phyloP scores from a whole-genome alignment of 2,113 vertebrate genomes.

The Gnathonemus longibarbis region DNA sequence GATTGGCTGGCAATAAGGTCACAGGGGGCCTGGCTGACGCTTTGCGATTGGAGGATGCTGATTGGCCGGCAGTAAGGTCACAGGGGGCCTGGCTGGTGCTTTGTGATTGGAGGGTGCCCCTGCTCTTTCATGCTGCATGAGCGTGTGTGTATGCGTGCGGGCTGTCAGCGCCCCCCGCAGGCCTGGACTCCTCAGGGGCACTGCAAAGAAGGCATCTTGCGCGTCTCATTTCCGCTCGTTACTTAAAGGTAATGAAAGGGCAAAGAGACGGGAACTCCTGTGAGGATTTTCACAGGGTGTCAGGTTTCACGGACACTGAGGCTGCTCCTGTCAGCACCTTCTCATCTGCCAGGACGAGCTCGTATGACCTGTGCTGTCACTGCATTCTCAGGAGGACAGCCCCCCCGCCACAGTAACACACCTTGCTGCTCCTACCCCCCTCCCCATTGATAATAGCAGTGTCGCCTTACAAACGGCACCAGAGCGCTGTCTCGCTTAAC shows the following conservation, averaged over 20 bases:
- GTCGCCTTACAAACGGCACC: neutral
- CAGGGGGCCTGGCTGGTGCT: too few relatives aligned
- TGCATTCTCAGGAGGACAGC: neutral
- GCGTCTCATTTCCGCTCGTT: neutral
- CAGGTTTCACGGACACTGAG: neutral
- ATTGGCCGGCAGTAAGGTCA: too few relatives aligned
- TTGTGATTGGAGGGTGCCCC: neutral
- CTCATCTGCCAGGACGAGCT: conserved; percentile 16
- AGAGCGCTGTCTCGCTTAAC: neutral
- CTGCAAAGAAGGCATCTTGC: neutral
- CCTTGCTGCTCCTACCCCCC: neutral
- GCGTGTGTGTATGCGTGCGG: neutral
- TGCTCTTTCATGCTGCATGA: neutral
- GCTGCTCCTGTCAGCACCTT: conserved; percentile 9
- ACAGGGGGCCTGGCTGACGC: too few relatives aligned
- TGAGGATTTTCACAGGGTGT: conserved; percentile 11
- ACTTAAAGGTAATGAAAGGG: neutral
- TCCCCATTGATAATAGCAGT: neutral
- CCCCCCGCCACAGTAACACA: neutral
- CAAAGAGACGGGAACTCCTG: neutral
- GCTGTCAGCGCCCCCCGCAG: too few relatives aligned
- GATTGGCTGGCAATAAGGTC: too few relatives aligned
- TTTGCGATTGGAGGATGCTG: too few relatives aligned
- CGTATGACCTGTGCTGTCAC: conserved; percentile 18
- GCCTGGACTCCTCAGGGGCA: neutral